These are phyloP conservation scores for Megaustenia siamemsis DNA, from an alignment of 2,888 invertebrate species.

Conservation along the genomic window DNA sequence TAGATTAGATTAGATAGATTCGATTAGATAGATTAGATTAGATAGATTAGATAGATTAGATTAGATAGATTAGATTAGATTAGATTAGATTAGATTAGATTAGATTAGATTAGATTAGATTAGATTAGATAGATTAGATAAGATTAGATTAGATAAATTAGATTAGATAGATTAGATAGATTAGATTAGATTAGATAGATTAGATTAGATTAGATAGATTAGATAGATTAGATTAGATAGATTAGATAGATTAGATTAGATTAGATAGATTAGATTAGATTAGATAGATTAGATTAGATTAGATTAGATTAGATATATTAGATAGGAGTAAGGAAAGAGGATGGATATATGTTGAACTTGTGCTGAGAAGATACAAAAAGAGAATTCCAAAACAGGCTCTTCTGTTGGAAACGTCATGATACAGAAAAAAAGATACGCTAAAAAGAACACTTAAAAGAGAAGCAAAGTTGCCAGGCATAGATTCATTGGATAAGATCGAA, in stretches of 20 bases:
- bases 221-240: background rate
- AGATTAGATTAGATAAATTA: background rate
- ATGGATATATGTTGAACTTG: no score
- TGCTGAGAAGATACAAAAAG: no score
- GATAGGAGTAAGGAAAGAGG: no score
- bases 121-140: background rate
- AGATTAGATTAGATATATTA: background rate
- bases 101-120: background rate
- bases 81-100: background rate
- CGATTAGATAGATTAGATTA: background rate
- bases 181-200: background rate
- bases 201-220: background rate
- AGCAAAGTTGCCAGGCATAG: no score
- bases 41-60: background rate
- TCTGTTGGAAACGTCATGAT: no score
- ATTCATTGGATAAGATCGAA: no score
- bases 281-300: background rate
- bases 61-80: background rate
- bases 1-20: background rate
- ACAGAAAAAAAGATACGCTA: no score
- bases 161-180: background rate
- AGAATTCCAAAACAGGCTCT: no score
- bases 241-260: background rate
- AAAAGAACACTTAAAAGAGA: no score
- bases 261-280: background rate